phyloP scores from a whole-genome alignment of 2,113 vertebrate species.

The Anolis carolinensis region DNA sequence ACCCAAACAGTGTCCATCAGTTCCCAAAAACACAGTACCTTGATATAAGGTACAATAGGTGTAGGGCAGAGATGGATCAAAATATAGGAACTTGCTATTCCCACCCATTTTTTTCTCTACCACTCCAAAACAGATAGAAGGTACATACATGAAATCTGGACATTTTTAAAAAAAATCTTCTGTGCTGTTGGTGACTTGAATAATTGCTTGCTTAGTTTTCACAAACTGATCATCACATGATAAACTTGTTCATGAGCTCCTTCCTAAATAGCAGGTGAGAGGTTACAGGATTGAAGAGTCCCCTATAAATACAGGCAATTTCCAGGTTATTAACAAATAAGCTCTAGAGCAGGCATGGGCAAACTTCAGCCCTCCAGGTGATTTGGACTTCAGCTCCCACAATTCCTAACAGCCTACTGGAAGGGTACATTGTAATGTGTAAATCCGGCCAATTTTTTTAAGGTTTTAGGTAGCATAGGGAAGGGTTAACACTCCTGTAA shows the following conservation, averaged over 20 bases:
- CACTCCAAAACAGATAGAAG: neutral
- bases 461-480: no score
- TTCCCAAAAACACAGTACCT: neutral
- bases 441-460: no score
- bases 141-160: neutral
- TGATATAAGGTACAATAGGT: neutral
- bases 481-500: no score
- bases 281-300: neutral
- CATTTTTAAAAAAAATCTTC: neutral
- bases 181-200: neutral
- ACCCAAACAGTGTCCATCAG: no score
- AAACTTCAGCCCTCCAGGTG: no score
- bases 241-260: neutral
- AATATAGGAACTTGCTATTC: neutral
- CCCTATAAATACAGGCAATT: no score
- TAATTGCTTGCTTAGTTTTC: neutral
- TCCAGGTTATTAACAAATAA: no score
- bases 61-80: neutral
- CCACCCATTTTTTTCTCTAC: neutral
- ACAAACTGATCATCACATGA: neutral
- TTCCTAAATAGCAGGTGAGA: neutral
- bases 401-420: no score
- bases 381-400: no score
- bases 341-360: no score
- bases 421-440: no score